Evolutionary conservation across 2,888 invertebrate genomes (phyloP).

Genomic region (Lepidocyrtoides sp.): DNA sequence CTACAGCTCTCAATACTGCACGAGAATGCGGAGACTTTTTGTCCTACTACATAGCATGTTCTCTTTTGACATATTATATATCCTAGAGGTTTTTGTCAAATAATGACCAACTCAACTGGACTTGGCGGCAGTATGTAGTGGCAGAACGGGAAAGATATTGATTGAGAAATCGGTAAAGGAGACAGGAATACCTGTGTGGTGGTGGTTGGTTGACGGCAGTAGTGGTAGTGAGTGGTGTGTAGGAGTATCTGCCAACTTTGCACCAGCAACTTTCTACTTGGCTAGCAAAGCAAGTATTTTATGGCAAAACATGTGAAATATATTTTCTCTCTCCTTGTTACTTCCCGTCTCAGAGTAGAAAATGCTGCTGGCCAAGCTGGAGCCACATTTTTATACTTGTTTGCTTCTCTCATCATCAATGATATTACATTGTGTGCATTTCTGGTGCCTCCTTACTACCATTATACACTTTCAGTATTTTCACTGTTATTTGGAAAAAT

Average conservation of each 20-base stretch:
- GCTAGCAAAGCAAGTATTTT: neutral
- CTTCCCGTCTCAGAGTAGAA: neutral
- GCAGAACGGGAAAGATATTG: slow-evolving; percentile 53
- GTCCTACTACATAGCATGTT: neutral
- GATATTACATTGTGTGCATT: neutral
- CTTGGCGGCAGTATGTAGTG: neutral
- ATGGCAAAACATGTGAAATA: neutral
- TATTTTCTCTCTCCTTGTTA: slow-evolving; percentile 9
- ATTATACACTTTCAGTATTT: neutral
- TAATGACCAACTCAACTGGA: slow-evolving; percentile 37
- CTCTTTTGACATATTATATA: neutral
- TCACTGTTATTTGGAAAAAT: neutral
- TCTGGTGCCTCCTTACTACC: neutral
- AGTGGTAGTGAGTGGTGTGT: neutral
- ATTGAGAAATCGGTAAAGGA: slow-evolving; percentile 53
- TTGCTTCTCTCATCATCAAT: neutral
- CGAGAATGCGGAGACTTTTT: neutral
- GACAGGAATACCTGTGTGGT: slow-evolving; percentile 32
- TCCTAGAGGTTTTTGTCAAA: neutral
- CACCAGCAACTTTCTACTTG: neutral
- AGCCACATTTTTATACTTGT: neutral
- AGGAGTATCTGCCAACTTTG: slow-evolving; percentile 16
- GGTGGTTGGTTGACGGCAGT: too few species aligned
- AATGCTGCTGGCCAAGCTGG: neutral
- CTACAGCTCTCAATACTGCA: neutral